These are phyloP conservation scores for Pseudeuparius sepicola DNA, from an alignment of 2,888 invertebrate species.

Conservation along the genomic window DNA sequence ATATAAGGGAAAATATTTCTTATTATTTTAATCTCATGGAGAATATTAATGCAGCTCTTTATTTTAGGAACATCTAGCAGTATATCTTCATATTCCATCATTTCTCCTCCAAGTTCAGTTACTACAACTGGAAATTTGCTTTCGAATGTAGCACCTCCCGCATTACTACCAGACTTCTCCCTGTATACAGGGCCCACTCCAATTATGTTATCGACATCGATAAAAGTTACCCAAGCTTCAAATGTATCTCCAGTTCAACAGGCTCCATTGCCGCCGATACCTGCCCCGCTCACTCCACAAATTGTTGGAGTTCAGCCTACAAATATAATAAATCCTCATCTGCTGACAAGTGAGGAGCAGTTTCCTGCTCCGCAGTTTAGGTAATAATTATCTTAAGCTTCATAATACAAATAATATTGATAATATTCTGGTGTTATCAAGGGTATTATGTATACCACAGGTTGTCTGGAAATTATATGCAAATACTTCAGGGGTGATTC, in stretches of 20 bases:
- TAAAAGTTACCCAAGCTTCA: too few relatives aligned
- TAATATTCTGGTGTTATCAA: neutral
- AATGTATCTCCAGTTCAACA: too few relatives aligned
- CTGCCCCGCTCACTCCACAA: conserved; percentile 13
- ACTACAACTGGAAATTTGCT: conserved; percentile 47
- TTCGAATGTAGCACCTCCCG: conserved; percentile 60
- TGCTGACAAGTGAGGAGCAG: conserved; percentile 23
- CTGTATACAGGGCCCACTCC: conserved; percentile 38
- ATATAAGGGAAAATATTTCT: too few relatives aligned
- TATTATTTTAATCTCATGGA: too few relatives aligned
- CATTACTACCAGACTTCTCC: conserved; percentile 55
- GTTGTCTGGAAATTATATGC: too few relatives aligned
- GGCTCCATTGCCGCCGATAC: conserved; percentile 18
- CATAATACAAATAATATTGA: too few relatives aligned
- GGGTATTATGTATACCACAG: too few relatives aligned
- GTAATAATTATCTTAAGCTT: conserved; percentile 23
- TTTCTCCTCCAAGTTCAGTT: conserved; percentile 14
- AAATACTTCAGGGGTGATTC: too few relatives aligned
- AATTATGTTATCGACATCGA: too few relatives aligned
- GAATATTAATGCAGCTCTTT: too few relatives aligned
- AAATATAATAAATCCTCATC: conserved; percentile 11
- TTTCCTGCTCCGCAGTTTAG: conserved; percentile 37
- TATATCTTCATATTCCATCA: conserved; percentile 20
- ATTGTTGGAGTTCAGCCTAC: neutral
- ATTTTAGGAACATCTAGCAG: conserved; percentile 22